Base-by-base conservation (phyloP, 2,797 vertebrate species). In the Lophotriccus pileatus region DNA sequence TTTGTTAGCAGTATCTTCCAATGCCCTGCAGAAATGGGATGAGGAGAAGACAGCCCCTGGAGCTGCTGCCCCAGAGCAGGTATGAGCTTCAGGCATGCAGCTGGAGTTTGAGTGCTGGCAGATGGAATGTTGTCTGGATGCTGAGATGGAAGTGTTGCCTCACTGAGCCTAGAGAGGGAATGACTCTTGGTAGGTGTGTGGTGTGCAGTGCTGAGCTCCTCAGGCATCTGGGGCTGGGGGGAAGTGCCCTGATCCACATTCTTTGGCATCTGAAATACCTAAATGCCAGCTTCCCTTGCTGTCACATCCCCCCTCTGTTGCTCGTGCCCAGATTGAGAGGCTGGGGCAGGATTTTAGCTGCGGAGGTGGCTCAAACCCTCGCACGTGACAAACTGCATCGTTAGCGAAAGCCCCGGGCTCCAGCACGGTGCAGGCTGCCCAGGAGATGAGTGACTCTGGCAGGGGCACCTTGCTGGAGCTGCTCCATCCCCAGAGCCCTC, bases 221-320 rank as follows among this genome's bases (percentile, higher is more conserved):
- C 0, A 0, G n/a, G 49, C 0, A 2, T 12, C 16, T 2, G 0
- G 17, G 9, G 64, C 64, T 12, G 1, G 17, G 44, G 23, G 15
- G 11, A 28, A 36, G 20, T 3, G 4, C 56, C 47, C 34, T 3
- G 6, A 20, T 23, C 22, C 68, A 0, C 0, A 3, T 5, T 8
- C 34, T 64, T 64, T 4, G 4, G n/a, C 12, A 28, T 21, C 59
- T 8, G n/a, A 27, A 25, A 28, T 4, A 1, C 25, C 20, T 3
- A 7, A 39, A 49, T 9, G 9, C 8, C 25, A 14, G 19, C 14
- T 52, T 50, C 37, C 28, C 50, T 76, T 68, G 36, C 34, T 3
- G 1, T 6, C 9, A 0, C 24, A 2, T n/a, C 55, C 39, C 39
- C 8, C 55, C 37, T 44, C 3, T 1, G 32, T 2, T 36, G 37